Evolutionary conservation across 2,113 vertebrate species (phyloP), one percentile per base, ranked within the genome.

Genomic region (Aegithalos caudatus): DNA sequence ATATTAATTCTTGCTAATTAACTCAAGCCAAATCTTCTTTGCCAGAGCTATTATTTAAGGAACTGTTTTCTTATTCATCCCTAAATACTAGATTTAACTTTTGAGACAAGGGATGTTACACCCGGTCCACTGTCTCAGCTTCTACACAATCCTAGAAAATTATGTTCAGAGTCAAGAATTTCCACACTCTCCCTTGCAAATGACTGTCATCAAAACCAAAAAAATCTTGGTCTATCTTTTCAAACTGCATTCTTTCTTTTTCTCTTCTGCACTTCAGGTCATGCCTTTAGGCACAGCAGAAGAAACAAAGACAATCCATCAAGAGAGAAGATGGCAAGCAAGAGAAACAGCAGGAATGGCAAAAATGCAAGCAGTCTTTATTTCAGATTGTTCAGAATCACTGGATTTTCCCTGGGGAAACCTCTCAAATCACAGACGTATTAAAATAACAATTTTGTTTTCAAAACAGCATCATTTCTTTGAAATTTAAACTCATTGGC

Each of bases 301-400:
- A 89, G 72, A 96, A 95, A 91, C 90, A 94, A 93, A 91, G 91
- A 70, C 87, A 93, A 97, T 94, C 90, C 87, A 94, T 97, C 93
- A 96, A 66, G 67, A 66, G 22, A 90, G 74, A 94, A 82, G 58
- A 77, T 33, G 81, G 81, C 66, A 91, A 95, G 85, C 90, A 93
- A 91, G 70, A 94, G 73, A 87, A 95, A 69, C 7, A 69, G 66
- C 45, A 87, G 78, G 93, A 91, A 96, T 4, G 81, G 67, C 82
- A 95, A 95, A 95, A 94, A 97, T 96, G 94, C 8, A 7, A 86
- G 38, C 29, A 91, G 72, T 38, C 71, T 80, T 78, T 93, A 90
- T 65, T 96, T 90, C 42, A 91, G 74, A 31, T 47, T 31, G 54
- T 15, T 88, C 53, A 77, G 64, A 87, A 74, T 37, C 71, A 79